Conservation (phyloP, 2,113 vertebrate genomes). For the Planiliza haematocheilus region DNA sequence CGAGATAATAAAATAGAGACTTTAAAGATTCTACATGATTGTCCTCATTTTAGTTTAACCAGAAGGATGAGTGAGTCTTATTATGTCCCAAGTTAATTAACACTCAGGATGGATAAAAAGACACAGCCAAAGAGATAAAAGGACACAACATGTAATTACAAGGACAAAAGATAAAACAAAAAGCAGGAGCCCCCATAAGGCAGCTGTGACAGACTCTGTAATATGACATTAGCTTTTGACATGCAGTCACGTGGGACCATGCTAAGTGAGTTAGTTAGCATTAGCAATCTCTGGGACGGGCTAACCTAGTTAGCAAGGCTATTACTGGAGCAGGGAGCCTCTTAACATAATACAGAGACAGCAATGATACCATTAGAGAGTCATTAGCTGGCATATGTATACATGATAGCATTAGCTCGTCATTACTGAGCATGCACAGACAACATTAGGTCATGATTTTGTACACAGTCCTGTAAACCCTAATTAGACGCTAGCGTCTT, state of each 20-base stretch:
- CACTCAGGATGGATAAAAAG: neutral
- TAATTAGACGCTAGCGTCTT: constrained; percentile 61
- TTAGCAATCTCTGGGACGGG: constrained; percentile 73
- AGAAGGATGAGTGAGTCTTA: neutral
- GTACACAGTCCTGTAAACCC: constrained; percentile 49
- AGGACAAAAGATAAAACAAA: constrained; percentile 35
- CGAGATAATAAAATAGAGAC: too few species aligned
- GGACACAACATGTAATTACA: neutral
- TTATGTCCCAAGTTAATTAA: neutral
- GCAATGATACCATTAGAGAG: constrained; percentile 77
- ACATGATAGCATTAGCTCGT: constrained; percentile 76
- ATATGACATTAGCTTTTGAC: constrained; percentile 73
- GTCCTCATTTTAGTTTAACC: neutral
- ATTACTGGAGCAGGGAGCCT: constrained; percentile 79
- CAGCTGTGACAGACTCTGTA: constrained; percentile 41
- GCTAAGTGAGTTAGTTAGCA: constrained; percentile 78
- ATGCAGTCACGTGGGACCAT: constrained; percentile 57
- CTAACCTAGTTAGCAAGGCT: constrained; percentile 78
- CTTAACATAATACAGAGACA: constrained; percentile 78
- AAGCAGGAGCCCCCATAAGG: constrained; percentile 17
- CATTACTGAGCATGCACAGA: constrained; percentile 68
- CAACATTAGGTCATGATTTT: constrained; percentile 55
- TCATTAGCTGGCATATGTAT: constrained; percentile 75
- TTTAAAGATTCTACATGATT: neutral
- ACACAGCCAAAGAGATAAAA: constrained; percentile 2